Percentiles rank a stretch among this genome's conserved stretches.
phyloP scores from a whole-genome alignment of 2,888 invertebrate species.

The Helicoverpa assulta region DNA sequence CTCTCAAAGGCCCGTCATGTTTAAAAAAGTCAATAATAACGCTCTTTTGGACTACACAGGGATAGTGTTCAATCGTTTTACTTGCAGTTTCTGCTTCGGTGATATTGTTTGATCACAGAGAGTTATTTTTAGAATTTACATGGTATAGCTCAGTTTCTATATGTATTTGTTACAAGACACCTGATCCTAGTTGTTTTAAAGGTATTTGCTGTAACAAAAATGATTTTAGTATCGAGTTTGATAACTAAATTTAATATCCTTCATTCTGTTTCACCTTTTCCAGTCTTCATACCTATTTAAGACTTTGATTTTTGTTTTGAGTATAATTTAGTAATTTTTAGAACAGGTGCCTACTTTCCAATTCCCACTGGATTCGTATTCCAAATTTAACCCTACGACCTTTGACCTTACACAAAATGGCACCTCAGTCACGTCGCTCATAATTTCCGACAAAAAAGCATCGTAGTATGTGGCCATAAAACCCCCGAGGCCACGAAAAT shows the following conservation, averaged over 20 bases:
- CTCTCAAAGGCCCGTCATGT: conserved; percentile 47
- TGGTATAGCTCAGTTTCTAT: too few relatives aligned
- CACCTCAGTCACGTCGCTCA: conserved; percentile 59
- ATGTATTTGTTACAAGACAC: background rate
- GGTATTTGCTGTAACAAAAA: too few relatives aligned
- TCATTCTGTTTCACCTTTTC: too few relatives aligned
- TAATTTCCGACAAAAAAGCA: conserved; percentile 65
- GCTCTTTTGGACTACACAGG: conserved; percentile 38
- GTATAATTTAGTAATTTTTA: background rate
- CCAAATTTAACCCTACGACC: conserved; percentile 21
- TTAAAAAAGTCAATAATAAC: conserved; percentile 52
- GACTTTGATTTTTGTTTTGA: too few relatives aligned
- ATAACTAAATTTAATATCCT: too few relatives aligned
- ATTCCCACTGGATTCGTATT: background rate
- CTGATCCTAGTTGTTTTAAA: background rate
- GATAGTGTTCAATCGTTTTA: conserved; percentile 34
- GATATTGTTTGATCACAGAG: conserved; percentile 21
- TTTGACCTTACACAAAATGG: conserved; percentile 48
- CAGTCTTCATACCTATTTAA: too few relatives aligned
- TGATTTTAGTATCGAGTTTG: too few relatives aligned
- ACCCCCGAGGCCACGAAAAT: conserved; percentile 67
- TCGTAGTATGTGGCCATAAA: conserved; percentile 66
- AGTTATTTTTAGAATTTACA: conserved; percentile 9
- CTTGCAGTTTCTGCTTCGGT: conserved; percentile 29
- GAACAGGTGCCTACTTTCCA: background rate